These are phyloP conservation scores for Drosophila neotestacea DNA, from an alignment of 2,888 invertebrate species.

Conservation along the genomic window DNA sequence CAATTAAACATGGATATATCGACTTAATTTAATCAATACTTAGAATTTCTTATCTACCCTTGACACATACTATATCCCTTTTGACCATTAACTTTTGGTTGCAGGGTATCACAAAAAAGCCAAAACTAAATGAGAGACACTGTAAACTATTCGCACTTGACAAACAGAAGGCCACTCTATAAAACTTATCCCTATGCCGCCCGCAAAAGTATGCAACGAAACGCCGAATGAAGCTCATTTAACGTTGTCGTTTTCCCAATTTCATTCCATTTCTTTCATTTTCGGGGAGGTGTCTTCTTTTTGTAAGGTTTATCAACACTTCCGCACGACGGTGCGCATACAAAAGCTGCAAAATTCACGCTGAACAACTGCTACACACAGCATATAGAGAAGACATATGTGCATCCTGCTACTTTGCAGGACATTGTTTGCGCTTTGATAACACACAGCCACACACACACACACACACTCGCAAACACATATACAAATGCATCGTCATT, in stretches of 20 bases:
- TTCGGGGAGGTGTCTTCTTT: conserved; percentile 6
- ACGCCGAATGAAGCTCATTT: conserved; percentile 58
- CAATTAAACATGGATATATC: not conserved
- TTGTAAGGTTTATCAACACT: conserved; percentile 73
- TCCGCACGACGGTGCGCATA: conserved; percentile 76
- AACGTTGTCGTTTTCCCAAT: conserved; percentile 3
- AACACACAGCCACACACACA: conserved; percentile 48
- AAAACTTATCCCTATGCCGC: conserved; percentile 15
- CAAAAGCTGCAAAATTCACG: conserved; percentile 72
- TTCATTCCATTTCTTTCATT: not conserved
- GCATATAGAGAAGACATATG: conserved; percentile 58
- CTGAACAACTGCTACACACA: conserved; percentile 48
- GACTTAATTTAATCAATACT: not conserved
- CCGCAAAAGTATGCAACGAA: conserved; percentile 43
- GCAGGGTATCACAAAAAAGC: conserved; percentile 1
- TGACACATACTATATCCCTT: not conserved
- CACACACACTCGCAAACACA: conserved; percentile 17
- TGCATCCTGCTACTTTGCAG: conserved; percentile 79
- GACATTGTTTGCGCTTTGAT: conserved; percentile 80
- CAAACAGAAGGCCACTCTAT: conserved; percentile 16
- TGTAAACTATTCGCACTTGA: conserved; percentile 33
- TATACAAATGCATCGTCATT: conserved; percentile 57
- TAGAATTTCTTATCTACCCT: not conserved
- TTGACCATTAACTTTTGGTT: not conserved
- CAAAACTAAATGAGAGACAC: conserved; percentile 11